These are phyloP conservation scores for Tragelaphus oryx DNA, from an alignment of 2,797 vertebrate genomes.

Conservation along the genomic window DNA sequence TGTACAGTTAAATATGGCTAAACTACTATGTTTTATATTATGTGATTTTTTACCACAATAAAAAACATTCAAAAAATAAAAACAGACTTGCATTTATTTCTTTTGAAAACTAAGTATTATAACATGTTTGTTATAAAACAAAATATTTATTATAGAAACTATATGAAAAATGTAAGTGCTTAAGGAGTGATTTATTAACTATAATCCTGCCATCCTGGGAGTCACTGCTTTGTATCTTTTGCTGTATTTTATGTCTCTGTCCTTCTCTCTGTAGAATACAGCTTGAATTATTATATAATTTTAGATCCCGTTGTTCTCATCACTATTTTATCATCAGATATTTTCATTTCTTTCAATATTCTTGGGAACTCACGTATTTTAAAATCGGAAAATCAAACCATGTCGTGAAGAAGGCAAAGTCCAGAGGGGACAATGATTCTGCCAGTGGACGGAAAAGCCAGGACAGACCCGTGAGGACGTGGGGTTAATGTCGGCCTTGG, in stretches of 20 bases:
- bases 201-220: not conserved
- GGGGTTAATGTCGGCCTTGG: too few species aligned
- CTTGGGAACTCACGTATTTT: not conserved
- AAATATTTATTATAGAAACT: not conserved
- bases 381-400: not conserved
- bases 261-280: accelerated
- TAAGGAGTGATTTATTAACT: not conserved
- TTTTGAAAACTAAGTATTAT: not conserved
- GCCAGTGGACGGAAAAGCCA: accelerated
- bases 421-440: not conserved
- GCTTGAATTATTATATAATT: not conserved
- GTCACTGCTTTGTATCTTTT: not conserved
- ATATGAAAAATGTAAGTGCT: not conserved
- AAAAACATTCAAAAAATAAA: not conserved
- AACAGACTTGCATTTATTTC: not conserved
- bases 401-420: not conserved
- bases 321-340: not conserved
- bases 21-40: not conserved
- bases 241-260: not conserved
- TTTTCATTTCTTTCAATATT: not conserved
- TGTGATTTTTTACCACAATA: not conserved
- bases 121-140: not conserved
- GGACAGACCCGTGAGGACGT: accelerated
- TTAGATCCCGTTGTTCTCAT: not conserved
- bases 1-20: not conserved